Conservation (phyloP, 2,797 vertebrate genomes). For the Huso huso region DNA sequence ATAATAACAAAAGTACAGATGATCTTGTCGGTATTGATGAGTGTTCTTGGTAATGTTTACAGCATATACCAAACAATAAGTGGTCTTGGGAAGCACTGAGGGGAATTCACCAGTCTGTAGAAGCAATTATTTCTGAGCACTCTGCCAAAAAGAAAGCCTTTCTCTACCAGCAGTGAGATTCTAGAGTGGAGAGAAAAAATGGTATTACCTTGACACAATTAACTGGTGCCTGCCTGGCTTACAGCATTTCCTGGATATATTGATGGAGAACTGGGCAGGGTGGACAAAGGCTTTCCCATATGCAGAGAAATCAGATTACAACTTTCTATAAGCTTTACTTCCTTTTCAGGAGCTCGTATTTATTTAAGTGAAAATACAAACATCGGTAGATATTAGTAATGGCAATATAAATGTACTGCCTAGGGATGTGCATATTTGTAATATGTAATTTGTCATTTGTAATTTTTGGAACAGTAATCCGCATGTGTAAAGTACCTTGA, state of each 20-base stretch:
- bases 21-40: background rate
- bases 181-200: constrained; percentile 13
- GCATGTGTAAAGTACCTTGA: too few species aligned
- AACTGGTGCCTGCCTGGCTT: constrained; percentile 25
- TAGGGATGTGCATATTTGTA: constrained; percentile 14
- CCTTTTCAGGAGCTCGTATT: too few species aligned
- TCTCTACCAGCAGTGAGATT: background rate
- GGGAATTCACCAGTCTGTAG: too few species aligned
- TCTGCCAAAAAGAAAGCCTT: constrained; percentile 6
- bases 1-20: too few species aligned
- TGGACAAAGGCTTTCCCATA: constrained; percentile 23
- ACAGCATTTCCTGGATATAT: constrained; percentile 27
- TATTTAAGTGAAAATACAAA: too few species aligned
- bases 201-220: constrained; percentile 32
- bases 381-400: too few species aligned
- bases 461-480: background rate
- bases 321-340: background rate
- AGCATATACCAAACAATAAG: background rate
- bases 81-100: constrained; percentile 2
- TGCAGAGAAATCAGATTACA: constrained; percentile 28
- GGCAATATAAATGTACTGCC: too few species aligned
- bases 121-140: background rate
- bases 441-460: constrained; percentile 15
- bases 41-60: background rate
- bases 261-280: background rate